phyloP scores from a whole-genome alignment of 2,113 vertebrate genomes.

The Tricholaema leucomelas region DNA sequence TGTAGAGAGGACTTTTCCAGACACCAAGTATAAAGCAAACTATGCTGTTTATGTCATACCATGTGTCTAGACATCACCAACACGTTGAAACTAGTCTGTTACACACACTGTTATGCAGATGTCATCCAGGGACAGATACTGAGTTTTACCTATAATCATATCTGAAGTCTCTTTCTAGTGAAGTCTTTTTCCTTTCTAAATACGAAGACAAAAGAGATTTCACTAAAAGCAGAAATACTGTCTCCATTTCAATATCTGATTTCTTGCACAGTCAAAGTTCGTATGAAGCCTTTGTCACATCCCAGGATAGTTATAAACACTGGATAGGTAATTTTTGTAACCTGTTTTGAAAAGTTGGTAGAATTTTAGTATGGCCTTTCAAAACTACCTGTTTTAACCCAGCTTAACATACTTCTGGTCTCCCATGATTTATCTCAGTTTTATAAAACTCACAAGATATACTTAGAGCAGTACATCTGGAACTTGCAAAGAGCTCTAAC shows the following conservation, averaged over 20 bases:
- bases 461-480: not conserved
- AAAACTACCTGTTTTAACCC: not conserved
- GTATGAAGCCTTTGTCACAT: not conserved
- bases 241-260: not conserved
- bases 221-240: not conserved
- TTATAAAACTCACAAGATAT: not conserved
- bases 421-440: not conserved
- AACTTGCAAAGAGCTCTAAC: not conserved
- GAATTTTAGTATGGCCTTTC: not conserved
- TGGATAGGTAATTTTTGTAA: not conserved
- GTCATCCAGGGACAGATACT: not conserved
- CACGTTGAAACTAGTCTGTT: conserved; percentile 31
- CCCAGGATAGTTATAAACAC: not conserved
- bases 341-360: not conserved
- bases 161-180: not conserved
- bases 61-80: conserved; percentile 36
- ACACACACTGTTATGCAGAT: not conserved
- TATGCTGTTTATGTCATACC: not conserved
- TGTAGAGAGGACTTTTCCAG: conserved; percentile 45
- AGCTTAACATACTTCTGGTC: not conserved
- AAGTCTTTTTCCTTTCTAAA: not conserved
- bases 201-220: not conserved
- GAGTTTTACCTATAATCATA: not conserved
- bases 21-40: not conserved
- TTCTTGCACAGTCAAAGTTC: not conserved